phyloP scores from a whole-genome alignment of 1,140 invertebrate genomes.

The Calycopis cecrops region DNA sequence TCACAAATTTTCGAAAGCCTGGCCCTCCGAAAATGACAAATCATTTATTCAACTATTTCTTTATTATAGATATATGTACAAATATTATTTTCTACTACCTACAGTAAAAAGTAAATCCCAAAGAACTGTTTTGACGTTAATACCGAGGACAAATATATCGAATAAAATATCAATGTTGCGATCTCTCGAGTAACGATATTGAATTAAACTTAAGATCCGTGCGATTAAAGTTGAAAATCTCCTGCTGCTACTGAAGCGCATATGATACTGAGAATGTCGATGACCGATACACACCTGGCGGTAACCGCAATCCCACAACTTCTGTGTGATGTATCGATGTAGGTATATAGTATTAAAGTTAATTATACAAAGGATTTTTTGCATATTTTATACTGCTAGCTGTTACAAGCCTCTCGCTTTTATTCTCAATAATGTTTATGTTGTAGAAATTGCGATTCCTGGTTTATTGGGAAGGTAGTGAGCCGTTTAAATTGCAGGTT shows the following conservation, averaged over 20 bases:
- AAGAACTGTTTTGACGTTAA: neutral
- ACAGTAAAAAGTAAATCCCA: conserved; percentile 10
- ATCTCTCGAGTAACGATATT: neutral
- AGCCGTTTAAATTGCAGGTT: too few relatives aligned
- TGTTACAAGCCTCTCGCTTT: too few relatives aligned
- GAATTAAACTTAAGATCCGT: conserved; percentile 13
- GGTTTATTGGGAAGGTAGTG: too few relatives aligned
- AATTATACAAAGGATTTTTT: conserved; percentile 6
- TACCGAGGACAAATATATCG: neutral
- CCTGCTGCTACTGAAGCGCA: conserved; percentile 14
- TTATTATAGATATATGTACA: too few relatives aligned
- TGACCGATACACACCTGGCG: conserved; percentile 49
- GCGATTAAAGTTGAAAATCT: conserved; percentile 15
- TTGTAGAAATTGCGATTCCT: too few relatives aligned
- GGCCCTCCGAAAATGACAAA: too few relatives aligned
- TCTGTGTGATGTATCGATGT: conserved; percentile 29
- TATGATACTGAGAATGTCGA: conserved; percentile 45
- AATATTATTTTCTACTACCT: too few relatives aligned
- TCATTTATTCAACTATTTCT: too few relatives aligned
- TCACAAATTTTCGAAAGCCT: too few relatives aligned
- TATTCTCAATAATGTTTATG: too few relatives aligned
- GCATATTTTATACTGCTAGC: neutral
- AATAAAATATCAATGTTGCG: neutral
- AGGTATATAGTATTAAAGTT: conserved; percentile 18
- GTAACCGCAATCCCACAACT: conserved; percentile 41